Evolutionary conservation across 2,888 invertebrate genomes (phyloP), one percentile per base, ranked within the genome.

Genomic region (Pardosa pseudoannulata): DNA sequence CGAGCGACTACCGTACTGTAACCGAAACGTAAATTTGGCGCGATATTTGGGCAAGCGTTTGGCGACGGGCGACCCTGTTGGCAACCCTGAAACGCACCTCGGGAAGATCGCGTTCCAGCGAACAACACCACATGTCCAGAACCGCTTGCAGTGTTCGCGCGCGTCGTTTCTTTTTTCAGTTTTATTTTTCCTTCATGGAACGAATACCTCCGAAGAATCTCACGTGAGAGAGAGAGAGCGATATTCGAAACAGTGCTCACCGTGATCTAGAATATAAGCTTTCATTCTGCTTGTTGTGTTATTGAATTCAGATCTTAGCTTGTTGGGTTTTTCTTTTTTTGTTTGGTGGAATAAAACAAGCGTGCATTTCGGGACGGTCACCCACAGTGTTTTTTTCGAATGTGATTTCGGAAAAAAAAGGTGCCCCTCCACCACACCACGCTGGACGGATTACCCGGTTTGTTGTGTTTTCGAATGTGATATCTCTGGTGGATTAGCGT

Each of bases 381-480:
- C 36, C 9, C 6, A 5, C 6, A 36, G 36, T 36, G 36, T 36
- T 36, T 36, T 7, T 36, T 7, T 7, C 6, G 13, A 1, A 31
- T 67, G 67, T 67, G 67, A 31, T 7, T 36, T 5, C 5, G 36
- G 9, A 9, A 36, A 36, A 36, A 9, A 7, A 9, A 5, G 36
- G 36, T 36, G 36, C 6, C 36, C 36, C n/a, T n/a, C n/a, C n/a
- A n/a, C n/a, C n/a, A 13, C 13, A 11, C 2, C 13, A 2, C 1
- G 9, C 1, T 13, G 6, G 2, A 46, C 2, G 16, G 16, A 46
- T 2, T 16, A 46, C 6, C 2, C 41, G 6, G 16, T 46, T 46
- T n/a, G n/a, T n/a, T n/a, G n/a, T n/a, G n/a, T 74, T 31, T 81
- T 75, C 71, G 82, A 82, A 82, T 82, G 67, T 65, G 65, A 65